These are phyloP conservation scores for Eumeta japonica DNA, from an alignment of 1,140 invertebrate genomes.

Conservation along the genomic window DNA sequence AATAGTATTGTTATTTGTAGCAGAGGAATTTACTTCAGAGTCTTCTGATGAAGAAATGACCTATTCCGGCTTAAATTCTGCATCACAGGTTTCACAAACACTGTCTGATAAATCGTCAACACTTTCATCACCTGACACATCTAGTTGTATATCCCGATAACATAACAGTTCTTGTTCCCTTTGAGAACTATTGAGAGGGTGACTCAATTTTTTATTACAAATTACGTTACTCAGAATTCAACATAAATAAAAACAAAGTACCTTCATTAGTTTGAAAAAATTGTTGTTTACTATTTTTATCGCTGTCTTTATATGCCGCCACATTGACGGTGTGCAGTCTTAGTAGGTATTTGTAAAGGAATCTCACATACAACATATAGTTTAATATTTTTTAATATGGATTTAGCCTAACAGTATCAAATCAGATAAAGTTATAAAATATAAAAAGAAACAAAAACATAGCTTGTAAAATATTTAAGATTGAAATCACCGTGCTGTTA, in stretches of 20 bases:
- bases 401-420: not conserved
- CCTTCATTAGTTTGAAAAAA: too few relatives aligned
- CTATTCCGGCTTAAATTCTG: constrained; percentile 12
- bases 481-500: too few relatives aligned
- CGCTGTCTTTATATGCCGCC: not conserved
- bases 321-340: constrained; percentile 1
- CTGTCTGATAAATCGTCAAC: constrained; percentile 8
- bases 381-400: not conserved
- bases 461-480: too few relatives aligned
- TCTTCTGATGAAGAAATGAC: constrained; percentile 19
- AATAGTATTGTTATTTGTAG: constrained; percentile 1
- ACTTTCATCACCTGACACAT: constrained; percentile 12
- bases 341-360: constrained; percentile 1
- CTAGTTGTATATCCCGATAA: constrained; percentile 11
- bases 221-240: constrained; percentile 5
- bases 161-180: constrained; percentile 8
- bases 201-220: constrained; percentile 9
- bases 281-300: constrained; percentile 1
- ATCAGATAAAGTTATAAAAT: too few relatives aligned
- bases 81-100: constrained; percentile 8
- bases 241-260: not conserved
- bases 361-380: not conserved
- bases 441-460: too few relatives aligned
- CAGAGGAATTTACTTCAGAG: constrained; percentile 11
- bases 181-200: constrained; percentile 6